Percentiles rank a stretch among this genome's conserved stretches.
These are phyloP conservation scores for Caenorhabditis uteleia DNA, from an alignment of 2,888 invertebrate genomes.

Conservation along the genomic window DNA sequence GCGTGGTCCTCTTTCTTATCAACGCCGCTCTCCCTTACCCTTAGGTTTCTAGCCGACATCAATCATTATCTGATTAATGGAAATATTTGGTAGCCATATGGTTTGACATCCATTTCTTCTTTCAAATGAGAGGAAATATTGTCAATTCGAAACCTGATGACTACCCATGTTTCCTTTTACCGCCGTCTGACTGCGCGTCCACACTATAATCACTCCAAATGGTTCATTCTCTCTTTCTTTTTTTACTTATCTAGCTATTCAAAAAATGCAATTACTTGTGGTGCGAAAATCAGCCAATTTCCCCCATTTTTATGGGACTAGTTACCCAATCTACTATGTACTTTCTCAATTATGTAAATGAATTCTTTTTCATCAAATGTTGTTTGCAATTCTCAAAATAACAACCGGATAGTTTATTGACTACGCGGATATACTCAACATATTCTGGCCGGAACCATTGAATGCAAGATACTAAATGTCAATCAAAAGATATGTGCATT, in stretches of 20 bases:
- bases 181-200: slow-evolving; percentile 46
- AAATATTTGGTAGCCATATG: slow-evolving; percentile 34
- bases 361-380: no score
- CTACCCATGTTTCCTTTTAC: slow-evolving; percentile 32
- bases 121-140: slow-evolving; percentile 9
- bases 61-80: slow-evolving; percentile 18
- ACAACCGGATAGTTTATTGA: no score
- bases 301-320: no score
- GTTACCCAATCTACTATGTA: no score
- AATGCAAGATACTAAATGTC: no score
- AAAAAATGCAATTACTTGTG: slow-evolving; percentile 32
- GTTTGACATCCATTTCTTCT: slow-evolving; percentile 24
- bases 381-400: no score
- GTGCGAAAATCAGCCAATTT: slow-evolving; percentile 16
- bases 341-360: no score
- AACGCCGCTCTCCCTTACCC: slow-evolving; percentile 33
- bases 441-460: no score
- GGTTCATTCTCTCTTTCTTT: slow-evolving; percentile 13
- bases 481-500: no score
- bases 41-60: slow-evolving; percentile 26
- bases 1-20: slow-evolving; percentile 38
- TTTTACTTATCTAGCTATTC: neutral
- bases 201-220: slow-evolving; percentile 42
- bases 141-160: slow-evolving; percentile 36
- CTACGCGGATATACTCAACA: no score